Evolutionary conservation across 2,888 invertebrate species (phyloP).

Genomic region (Autographa gamma): DNA sequence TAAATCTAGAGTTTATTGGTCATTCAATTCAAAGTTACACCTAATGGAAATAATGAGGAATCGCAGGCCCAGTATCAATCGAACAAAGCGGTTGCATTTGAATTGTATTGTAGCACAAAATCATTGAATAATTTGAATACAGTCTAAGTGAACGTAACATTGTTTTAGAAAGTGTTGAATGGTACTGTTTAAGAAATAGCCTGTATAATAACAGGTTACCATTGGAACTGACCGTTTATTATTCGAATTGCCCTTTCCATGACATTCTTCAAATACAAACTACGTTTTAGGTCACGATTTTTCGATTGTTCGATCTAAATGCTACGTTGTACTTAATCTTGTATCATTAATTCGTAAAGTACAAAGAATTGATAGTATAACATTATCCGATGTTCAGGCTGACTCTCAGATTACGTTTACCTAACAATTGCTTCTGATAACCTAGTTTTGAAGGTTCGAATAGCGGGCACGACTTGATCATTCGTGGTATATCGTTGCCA

Average conservation of each 20-base stretch:
- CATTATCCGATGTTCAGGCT: constrained; percentile 44
- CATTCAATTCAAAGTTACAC: constrained; percentile 26
- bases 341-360: constrained; percentile 52
- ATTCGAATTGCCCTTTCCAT: constrained; percentile 76
- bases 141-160: constrained; percentile 77
- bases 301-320: constrained; percentile 67
- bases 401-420: constrained; percentile 27
- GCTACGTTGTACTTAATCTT: constrained; percentile 57
- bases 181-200: constrained; percentile 69
- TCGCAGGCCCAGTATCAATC: constrained; percentile 40
- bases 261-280: constrained; percentile 74
- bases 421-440: constrained; percentile 25
- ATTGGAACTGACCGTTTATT: constrained; percentile 68
- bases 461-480: background rate
- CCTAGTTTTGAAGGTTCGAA: background rate
- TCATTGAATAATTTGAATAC: constrained; percentile 80
- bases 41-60: constrained; percentile 31
- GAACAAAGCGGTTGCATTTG: constrained; percentile 65
- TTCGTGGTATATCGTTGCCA: background rate
- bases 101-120: constrained; percentile 70
- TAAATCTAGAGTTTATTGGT: constrained; percentile 13
- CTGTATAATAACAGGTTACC: constrained; percentile 68
- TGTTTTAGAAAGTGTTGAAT: constrained; percentile 83
- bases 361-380: constrained; percentile 47
- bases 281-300: constrained; percentile 73